phyloP scores from a whole-genome alignment of 1,140 invertebrate genomes.

The Chironomus striatipennis region DNA sequence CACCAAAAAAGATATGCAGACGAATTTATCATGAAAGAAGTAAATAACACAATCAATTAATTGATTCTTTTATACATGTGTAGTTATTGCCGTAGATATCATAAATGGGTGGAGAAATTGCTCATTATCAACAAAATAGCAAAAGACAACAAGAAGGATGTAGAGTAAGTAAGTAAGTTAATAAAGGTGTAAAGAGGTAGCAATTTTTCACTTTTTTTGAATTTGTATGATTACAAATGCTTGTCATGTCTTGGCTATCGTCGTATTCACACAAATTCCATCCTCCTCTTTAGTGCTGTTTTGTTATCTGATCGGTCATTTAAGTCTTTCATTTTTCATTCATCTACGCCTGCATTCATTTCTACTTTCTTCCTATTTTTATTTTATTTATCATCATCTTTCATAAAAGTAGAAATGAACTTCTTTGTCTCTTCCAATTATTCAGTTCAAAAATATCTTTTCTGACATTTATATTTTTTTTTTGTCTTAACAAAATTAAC shows the following conservation, averaged over 20 bases:
- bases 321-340: constrained; percentile 18
- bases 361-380: neutral
- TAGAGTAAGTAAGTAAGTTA: neutral
- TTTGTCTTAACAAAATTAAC: no score
- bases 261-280: constrained; percentile 17
- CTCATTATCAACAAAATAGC: neutral
- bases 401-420: neutral
- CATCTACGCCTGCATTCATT: neutral
- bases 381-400: no score
- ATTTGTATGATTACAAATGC: constrained; percentile 21
- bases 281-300: neutral
- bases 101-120: neutral
- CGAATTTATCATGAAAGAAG: no score
- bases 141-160: neutral
- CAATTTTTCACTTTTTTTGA: neutral
- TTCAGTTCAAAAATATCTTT: no score
- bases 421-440: no score
- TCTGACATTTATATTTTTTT: no score
- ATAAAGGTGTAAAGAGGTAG: constrained; percentile 10
- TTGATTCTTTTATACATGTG: neutral
- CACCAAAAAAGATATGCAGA: neutral
- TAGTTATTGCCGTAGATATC: neutral
- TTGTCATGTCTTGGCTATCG: neutral
- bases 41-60: neutral
- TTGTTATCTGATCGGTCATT: constrained; percentile 10